Evolutionary conservation across 1,140 invertebrate genomes (phyloP), one percentile per base, ranked within the genome.

Genomic region (Ectropis grisescens): DNA sequence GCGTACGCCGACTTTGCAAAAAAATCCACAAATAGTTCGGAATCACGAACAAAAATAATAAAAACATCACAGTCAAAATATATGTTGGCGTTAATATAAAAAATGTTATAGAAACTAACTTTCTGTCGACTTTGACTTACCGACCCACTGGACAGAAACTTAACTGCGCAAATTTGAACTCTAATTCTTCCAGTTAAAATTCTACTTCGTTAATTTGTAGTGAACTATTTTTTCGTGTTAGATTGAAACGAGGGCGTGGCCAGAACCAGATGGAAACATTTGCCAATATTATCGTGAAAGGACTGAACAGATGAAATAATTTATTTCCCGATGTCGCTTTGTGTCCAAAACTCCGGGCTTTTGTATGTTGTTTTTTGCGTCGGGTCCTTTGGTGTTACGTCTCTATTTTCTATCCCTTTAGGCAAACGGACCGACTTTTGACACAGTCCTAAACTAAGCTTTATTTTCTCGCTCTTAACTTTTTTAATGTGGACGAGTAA

Each of bases 1-100:
- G 45, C 44, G 37, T 23, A 26, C 40, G 56, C 56, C 54, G 49
- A 15, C 67, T 71, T 74, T 57, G 41, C 29, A 47, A 74, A 75
- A 70, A 74, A 71, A 59, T 40, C 13, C 27, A 45, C 47, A 55
- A 42, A 66, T 61, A 65, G 46, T 57, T 57, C 53, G 58, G 58
- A 65, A 66, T 69, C 69, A 65, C 61, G 68, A 54, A 80, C 70
- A 74, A 75, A 80, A 76, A 80, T 78, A 74, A 80, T 80, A 80
- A 80, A 80, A 76, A 80, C 75, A 80, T 75, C 75, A 75, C 65
- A 74, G 75, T 80, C 75, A 80, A 80, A 80, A 78, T 81, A 78
- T 78, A 81, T 78, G 67, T 71, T 67, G 62, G 61, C 44, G 44
- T 67, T 54, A 38, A 33, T 50, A 57, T 74, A 79, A 79, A 74